phyloP scores from a whole-genome alignment of 2,888 invertebrate species.

The Plemyria rubiginata region DNA sequence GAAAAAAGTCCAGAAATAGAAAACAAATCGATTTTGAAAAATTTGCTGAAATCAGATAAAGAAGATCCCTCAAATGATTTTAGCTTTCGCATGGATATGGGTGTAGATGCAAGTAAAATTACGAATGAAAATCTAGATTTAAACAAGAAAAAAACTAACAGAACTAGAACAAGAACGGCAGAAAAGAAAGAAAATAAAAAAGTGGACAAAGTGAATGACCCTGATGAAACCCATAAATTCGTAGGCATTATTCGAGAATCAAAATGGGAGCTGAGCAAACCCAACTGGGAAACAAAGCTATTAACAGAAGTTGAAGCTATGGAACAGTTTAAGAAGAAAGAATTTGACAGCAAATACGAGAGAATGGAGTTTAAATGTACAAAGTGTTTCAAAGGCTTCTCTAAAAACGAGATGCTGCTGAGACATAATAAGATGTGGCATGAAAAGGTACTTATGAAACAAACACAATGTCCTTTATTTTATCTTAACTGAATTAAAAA shows the following conservation, averaged over 20 bases:
- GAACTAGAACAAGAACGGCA: neutral
- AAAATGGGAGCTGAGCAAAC: slow-evolving; percentile 55
- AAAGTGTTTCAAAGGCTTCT: slow-evolving; percentile 70
- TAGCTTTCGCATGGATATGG: slow-evolving; percentile 19
- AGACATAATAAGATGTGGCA: slow-evolving; percentile 66
- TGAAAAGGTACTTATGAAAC: slow-evolving; percentile 31
- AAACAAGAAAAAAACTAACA: slow-evolving; percentile 2
- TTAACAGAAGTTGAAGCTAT: slow-evolving; percentile 68
- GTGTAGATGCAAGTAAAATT: slow-evolving; percentile 12
- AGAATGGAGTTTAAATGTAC: slow-evolving; percentile 62
- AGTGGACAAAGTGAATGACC: slow-evolving; percentile 7
- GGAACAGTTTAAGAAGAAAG: slow-evolving; percentile 59
- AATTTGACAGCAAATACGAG: slow-evolving; percentile 54
- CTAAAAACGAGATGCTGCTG: slow-evolving; percentile 66
- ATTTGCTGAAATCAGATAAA: neutral
- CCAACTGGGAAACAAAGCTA: slow-evolving; percentile 62
- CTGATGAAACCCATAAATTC: slow-evolving; percentile 20
- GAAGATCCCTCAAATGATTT: slow-evolving; percentile 10
- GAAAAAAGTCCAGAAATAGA: neutral
- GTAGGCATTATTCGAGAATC: slow-evolving; percentile 29
- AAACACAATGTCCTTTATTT: neutral
- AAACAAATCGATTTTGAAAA: neutral
- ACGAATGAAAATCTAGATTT: slow-evolving; percentile 2
- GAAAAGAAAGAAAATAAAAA: slow-evolving; percentile 27
- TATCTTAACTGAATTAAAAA: too few relatives aligned